phyloP scores from a whole-genome alignment of 2,888 invertebrate species.

The Gymnocheta viridis region DNA sequence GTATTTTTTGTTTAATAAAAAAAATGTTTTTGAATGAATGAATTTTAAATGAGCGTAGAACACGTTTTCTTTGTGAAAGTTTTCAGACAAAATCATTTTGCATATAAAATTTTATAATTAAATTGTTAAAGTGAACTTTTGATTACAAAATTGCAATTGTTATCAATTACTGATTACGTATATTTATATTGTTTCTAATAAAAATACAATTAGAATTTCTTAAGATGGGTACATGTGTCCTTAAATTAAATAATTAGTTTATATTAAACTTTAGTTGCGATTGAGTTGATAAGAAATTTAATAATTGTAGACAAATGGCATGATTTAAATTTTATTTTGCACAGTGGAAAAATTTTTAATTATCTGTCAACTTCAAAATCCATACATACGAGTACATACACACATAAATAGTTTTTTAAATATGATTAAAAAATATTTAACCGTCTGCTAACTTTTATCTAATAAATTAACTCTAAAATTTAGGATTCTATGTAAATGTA shows the following conservation, averaged over 20 bases:
- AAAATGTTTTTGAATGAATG: constrained; percentile 43
- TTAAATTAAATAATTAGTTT: constrained; percentile 1
- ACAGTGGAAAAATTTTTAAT: not conserved
- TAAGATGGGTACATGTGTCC: constrained; percentile 49
- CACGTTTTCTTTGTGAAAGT: constrained; percentile 23
- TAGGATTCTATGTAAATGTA: no score
- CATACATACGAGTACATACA: no score
- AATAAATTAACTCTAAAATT: no score
- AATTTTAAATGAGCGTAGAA: constrained; percentile 32
- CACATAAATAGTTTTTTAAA: no score
- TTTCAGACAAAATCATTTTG: not conserved
- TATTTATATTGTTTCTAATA: not conserved
- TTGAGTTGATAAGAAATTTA: constrained; percentile 20
- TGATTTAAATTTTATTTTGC: not conserved
- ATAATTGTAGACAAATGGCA: not conserved
- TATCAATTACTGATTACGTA: constrained; percentile 14
- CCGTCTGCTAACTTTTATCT: no score
- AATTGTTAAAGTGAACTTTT: constrained; percentile 8
- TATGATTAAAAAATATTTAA: no score
- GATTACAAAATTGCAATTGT: constrained; percentile 22
- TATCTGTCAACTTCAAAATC: no score
- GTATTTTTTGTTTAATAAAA: not conserved
- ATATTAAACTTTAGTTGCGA: not conserved
- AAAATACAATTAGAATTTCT: not conserved
- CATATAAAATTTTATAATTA: not conserved